Base-by-base conservation (phyloP, 2,888 invertebrate species). In the Agapetus fuscipes region DNA sequence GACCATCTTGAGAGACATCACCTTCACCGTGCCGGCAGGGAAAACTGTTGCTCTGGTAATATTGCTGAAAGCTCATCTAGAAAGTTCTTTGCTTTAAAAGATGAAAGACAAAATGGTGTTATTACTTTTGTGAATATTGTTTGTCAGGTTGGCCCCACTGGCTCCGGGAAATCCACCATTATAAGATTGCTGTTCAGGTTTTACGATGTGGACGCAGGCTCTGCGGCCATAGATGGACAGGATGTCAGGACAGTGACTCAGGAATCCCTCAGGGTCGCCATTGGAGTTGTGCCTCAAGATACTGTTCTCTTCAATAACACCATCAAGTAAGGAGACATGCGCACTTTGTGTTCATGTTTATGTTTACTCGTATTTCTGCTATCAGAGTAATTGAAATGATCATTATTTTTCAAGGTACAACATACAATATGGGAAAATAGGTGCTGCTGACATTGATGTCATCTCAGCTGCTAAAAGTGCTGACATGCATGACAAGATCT, bases 211-310 rank as follows among this genome's bases (percentile, higher is more conserved):
- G 79, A 86, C 53, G 74, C 79, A 31, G 98, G 98, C 1, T 74
- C 79, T 0, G 84, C 98, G 44, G 57, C 80, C 1, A 80, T 98
- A 41, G 95, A 94, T 62, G 89, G 83, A 0, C 88, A 91, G 56
- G 86, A 96, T 61, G 80, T 96, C 12, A 79, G 83, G 53, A 76
- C 84, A 1, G 83, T 96, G 3, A 83, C 82, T 41, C 84, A 96
- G 56, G 76, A 79, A 39, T 89, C 91, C 37, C 66, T 98, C 27
- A 69, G 98, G 10, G 70, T 77, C 50, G 76, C 78, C 32, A 91
- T 98, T 51, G 89, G 90, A 9, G 89, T 98, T 20, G 97, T 98
- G 27, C 97, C 98, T 1, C 97, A 97, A 60, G 95, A 95, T 56
- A 95, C 94, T 1, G 94, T 95, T 28, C 73, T 96, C 0, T 96